Base-by-base conservation (phyloP, 2,797 vertebrate genomes). In the Ibycter americanus region DNA sequence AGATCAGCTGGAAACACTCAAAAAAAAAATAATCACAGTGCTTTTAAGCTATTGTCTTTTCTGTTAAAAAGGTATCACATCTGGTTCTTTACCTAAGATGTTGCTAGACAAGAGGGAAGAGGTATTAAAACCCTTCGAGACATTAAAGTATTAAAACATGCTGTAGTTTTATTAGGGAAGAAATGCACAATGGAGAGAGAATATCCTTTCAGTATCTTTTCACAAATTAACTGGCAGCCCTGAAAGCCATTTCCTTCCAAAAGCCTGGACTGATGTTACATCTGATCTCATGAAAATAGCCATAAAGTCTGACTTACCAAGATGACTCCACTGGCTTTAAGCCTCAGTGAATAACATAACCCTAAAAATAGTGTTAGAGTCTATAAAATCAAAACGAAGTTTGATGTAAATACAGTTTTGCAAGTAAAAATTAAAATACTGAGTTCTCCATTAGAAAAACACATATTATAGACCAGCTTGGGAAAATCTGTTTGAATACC, bases 261-360 rank as follows among this genome's bases (percentile, higher is more conserved):
- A 90, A 72, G 71, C 77, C 71, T 72, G 59, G 80, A 67, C 82
- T 86, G 76, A 82, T 92, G 65, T 92, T 92, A 87, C 84, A 67
- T 91, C 38, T 71, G 87, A 87, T 94, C 58, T 90, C 90, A 88
- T 72, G 73, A 91, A 96, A 96, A 96, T 63, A 96, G 84, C 87
- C 91, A 51, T 79, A 67, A 93, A 94, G 92, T 91, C 95, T 94
- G 84, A 92, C 89, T 95, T 92, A 84, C 68, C 67, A 66, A 65
- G 44, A 85, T 72, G 56, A 88, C 83, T 95, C 74, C 61, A 62
- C 76, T 77, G 83, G 91, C 95, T 87, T 96, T 88, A 67, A 90
- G 84, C 81, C 59, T 54, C 59, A 65, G 5, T 73, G 92, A 94
- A 96, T 93, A 94, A 93, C 61, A 95, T 40, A 95, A 89, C 38